Evolutionary conservation across 30 jellyfish, hydroid and myxozoan species (phyloP).

Genomic region (Sanderia malayensis): DNA sequence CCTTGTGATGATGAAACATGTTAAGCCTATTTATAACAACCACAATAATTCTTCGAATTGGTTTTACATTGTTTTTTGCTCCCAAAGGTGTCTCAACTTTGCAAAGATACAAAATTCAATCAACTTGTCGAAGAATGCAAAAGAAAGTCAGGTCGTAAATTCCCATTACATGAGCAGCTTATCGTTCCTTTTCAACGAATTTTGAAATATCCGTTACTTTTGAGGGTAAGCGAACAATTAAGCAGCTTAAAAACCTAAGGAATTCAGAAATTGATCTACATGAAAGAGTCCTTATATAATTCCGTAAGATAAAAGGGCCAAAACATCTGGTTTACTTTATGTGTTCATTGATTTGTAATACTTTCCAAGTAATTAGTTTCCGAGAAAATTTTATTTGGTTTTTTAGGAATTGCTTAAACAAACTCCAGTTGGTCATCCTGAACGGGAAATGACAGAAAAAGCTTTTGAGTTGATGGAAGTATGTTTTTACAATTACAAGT

Average conservation of each 20-base stretch:
- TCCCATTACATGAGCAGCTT: slow-evolving; percentile 91
- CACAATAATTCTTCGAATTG: neutral
- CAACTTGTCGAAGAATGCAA: slow-evolving; percentile 72
- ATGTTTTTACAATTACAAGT: no score
- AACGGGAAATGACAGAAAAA: slow-evolving; percentile 51
- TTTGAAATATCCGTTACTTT: slow-evolving; percentile 82
- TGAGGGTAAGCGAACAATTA: no score
- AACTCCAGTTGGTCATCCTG: slow-evolving; percentile 87
- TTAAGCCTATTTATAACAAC: no score
- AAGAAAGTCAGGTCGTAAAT: slow-evolving; percentile 76
- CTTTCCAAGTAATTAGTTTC: no score
- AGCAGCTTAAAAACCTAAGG: no score
- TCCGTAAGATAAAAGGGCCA: no score
- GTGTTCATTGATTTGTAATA: no score
- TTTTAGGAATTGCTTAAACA: slow-evolving; percentile 69
- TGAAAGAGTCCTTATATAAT: no score
- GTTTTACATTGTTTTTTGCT: neutral
- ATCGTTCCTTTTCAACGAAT: slow-evolving; percentile 95
- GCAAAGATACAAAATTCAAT: slow-evolving; percentile 68
- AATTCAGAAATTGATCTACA: no score
- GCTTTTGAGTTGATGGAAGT: slow-evolving; percentile 90
- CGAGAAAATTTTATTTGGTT: neutral
- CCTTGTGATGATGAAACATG: no score
- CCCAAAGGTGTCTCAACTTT: slow-evolving; percentile 66
- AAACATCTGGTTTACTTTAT: no score